These are phyloP conservation scores for Drosophila rufa DNA, from an alignment of 1,140 invertebrate species.

Conservation along the genomic window DNA sequence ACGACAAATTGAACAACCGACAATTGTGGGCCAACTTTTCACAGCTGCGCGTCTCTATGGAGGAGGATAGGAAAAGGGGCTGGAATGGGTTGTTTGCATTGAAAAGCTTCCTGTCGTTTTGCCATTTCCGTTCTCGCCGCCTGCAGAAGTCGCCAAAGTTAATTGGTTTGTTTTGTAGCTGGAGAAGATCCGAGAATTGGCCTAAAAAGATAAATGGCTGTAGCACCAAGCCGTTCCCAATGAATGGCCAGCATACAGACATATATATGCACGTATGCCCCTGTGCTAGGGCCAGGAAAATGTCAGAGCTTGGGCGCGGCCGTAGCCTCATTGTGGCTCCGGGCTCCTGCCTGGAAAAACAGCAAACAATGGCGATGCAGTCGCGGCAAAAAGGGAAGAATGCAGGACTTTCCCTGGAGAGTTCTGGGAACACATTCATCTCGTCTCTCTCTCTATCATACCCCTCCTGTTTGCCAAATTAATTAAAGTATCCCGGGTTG, in stretches of 20 bases:
- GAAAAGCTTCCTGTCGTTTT: constrained; percentile 51
- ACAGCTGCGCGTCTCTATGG: constrained; percentile 4
- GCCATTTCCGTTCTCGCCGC: constrained; percentile 54
- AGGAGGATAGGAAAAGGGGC: constrained; percentile 3
- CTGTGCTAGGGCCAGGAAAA: constrained; percentile 25
- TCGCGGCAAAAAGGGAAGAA: neutral
- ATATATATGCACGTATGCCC: constrained; percentile 6
- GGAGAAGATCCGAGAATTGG: constrained; percentile 63
- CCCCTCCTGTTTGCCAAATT: constrained; percentile 55
- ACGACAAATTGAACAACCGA: constrained; percentile 60
- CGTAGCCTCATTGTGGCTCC: constrained; percentile 30
- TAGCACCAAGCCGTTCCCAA: constrained; percentile 9
- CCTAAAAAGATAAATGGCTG: constrained; percentile 50
- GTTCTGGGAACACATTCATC: constrained; percentile 36
- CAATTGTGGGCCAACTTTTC: constrained; percentile 50
- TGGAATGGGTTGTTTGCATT: constrained; percentile 39
- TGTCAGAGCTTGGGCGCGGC: constrained; percentile 64
- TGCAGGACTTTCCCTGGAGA: constrained; percentile 27
- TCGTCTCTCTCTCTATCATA: neutral
- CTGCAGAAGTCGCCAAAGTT: constrained; percentile 60
- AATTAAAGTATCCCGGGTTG: constrained; percentile 57
- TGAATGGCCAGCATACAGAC: constrained; percentile 17
- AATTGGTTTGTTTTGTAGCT: constrained; percentile 75
- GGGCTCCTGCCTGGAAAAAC: constrained; percentile 15
- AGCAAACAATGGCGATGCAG: constrained; percentile 34